Conservation (phyloP, 2,113 vertebrate genomes). For the cattle (Bos taurus) region DNA sequence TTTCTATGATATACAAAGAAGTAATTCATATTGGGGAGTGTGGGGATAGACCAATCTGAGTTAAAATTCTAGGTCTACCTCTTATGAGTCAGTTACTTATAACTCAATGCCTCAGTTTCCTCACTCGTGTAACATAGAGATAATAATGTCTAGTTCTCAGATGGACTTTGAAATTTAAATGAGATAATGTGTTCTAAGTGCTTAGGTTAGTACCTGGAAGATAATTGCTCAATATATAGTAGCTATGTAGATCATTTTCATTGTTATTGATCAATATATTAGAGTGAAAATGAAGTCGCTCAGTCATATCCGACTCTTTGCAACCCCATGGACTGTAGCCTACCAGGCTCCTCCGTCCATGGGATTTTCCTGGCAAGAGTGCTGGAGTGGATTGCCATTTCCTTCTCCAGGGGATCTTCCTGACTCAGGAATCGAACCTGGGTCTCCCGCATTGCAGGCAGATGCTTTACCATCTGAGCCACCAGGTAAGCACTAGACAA, state of each 20-base stretch:
- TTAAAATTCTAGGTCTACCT: background rate
- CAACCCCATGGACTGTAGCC: no score
- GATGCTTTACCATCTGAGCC: no score
- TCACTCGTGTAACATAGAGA: background rate
- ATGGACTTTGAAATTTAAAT: background rate
- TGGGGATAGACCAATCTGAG: background rate
- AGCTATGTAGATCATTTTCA: background rate
- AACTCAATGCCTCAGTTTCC: background rate
- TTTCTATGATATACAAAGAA: slow-evolving; percentile 7
- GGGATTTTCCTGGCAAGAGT: no score
- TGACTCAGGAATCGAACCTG: no score
- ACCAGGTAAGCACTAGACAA: no score
- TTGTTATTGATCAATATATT: background rate
- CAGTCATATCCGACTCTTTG: no score
- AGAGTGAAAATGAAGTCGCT: no score
- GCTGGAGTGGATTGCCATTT: no score
- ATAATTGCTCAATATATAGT: background rate
- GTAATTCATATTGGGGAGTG: background rate
- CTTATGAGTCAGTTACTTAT: background rate
- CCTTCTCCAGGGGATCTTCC: no score
- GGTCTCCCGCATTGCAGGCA: no score
- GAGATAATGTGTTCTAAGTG: background rate
- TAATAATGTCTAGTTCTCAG: background rate
- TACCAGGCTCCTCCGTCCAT: no score
- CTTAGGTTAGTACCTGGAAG: background rate